phyloP scores from a whole-genome alignment of 1,140 invertebrate genomes.

The Eupeodes corollae region DNA sequence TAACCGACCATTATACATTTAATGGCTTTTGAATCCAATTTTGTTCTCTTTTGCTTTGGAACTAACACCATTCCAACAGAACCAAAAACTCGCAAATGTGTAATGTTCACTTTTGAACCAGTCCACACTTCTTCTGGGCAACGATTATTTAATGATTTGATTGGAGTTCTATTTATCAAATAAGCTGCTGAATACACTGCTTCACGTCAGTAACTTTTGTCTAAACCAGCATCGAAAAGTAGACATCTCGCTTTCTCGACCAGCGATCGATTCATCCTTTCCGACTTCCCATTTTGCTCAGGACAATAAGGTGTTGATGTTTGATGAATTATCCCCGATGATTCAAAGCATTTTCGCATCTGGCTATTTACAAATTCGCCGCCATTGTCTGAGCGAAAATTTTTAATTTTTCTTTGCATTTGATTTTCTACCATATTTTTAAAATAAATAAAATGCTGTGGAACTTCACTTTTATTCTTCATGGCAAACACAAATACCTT shows the following conservation, averaged over 20 bases:
- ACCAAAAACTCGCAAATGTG: conserved; percentile 28
- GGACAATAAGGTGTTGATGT: conserved; percentile 17
- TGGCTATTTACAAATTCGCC: conserved; percentile 14
- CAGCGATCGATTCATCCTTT: too few relatives aligned
- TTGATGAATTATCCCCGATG: conserved; percentile 7
- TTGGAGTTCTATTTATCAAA: too few relatives aligned
- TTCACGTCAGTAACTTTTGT: too few relatives aligned
- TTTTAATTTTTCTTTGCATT: conserved; percentile 14
- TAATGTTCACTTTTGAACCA: conserved; percentile 16
- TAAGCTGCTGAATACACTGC: too few relatives aligned
- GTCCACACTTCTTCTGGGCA: too few relatives aligned
- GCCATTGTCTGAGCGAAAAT: conserved; percentile 21
- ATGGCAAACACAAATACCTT: conserved; percentile 20
- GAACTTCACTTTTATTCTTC: conserved; percentile 18
- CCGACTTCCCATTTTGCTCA: conserved; percentile 28
- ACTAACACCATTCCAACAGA: conserved; percentile 35
- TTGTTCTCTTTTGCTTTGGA: conserved; percentile 27
- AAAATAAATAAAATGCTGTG: too few relatives aligned
- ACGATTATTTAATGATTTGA: too few relatives aligned
- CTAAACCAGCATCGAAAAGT: too few relatives aligned
- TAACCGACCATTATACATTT: conserved; percentile 37
- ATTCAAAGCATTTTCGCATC: conserved; percentile 12
- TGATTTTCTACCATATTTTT: too few relatives aligned
- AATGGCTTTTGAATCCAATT: conserved; percentile 27
- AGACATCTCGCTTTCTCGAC: too few relatives aligned